phyloP scores from a whole-genome alignment of 2,113 vertebrate genomes.

The Sapayoa aenigma region DNA sequence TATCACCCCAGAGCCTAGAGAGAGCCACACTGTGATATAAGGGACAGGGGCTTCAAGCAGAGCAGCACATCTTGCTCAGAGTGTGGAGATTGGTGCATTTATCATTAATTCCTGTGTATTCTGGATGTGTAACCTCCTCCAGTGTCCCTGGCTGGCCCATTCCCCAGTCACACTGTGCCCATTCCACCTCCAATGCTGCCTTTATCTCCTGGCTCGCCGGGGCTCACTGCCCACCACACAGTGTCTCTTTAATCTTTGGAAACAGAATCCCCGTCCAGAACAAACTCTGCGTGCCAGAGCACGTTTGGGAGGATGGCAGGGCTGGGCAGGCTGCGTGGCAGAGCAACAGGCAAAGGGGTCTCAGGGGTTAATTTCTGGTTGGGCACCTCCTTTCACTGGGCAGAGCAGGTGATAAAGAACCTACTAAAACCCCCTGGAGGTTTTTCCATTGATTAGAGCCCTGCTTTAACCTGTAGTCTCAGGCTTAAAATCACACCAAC shows the following conservation, averaged over 20 bases:
- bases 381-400: not conserved
- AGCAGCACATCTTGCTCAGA: not conserved
- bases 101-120: not conserved
- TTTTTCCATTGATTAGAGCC: not conserved
- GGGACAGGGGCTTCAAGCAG: not conserved
- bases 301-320: not conserved
- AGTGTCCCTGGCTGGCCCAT: not conserved
- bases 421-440: not conserved
- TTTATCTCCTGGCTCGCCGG: not conserved
- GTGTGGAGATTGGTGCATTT: not conserved
- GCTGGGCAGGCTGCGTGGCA: not conserved
- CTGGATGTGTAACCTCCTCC: not conserved
- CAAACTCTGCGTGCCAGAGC: not conserved
- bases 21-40: not conserved
- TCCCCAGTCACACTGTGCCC: not conserved
- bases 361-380: not conserved
- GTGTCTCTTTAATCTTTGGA: not conserved
- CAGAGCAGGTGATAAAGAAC: not conserved
- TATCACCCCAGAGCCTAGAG: not conserved
- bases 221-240: not conserved
- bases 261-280: not conserved
- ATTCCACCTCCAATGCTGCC: not conserved
- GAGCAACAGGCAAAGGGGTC: not conserved
- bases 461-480: not conserved
- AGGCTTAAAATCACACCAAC: not conserved